A percentile compares a stretch with the other conserved stretches of the same genome.
phyloP scores from a whole-genome alignment of 2,797 vertebrate genomes.

The Cirrhinus mrigala region DNA sequence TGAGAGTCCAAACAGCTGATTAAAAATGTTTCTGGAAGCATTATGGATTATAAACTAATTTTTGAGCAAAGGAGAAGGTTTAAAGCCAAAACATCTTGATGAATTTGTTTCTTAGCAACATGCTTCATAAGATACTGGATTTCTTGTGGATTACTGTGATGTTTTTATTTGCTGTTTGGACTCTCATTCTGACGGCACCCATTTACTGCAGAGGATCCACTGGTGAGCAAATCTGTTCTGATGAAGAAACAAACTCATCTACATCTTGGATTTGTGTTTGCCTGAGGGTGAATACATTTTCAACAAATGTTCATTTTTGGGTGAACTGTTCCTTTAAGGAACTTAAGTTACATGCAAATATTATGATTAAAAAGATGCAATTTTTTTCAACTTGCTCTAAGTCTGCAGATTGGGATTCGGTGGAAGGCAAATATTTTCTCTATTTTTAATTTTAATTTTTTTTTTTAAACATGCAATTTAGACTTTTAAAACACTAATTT shows the following conservation, averaged over 20 bases:
- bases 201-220: background rate
- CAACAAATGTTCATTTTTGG: background rate
- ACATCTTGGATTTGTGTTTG: background rate
- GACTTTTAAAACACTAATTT: slow-evolving; percentile 19
- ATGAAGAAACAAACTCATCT: background rate
- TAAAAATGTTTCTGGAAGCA: too few species aligned
- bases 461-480: background rate
- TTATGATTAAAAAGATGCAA: background rate
- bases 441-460: background rate
- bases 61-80: too few species aligned
- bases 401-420: background rate
- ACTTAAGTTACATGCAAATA: background rate
- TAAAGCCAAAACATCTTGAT: background rate
- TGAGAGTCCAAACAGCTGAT: too few species aligned
- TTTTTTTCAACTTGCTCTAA: background rate
- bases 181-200: background rate
- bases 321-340: background rate
- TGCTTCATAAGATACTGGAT: too few species aligned
- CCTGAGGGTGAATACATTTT: background rate
- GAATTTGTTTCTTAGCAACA: background rate
- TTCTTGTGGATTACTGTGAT: background rate
- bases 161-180: background rate
- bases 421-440: background rate
- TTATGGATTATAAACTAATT: too few species aligned
- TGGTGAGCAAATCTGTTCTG: background rate